Base-by-base conservation (phyloP, 2,113 vertebrate genomes). In the Bagarius yarrelli region DNA sequence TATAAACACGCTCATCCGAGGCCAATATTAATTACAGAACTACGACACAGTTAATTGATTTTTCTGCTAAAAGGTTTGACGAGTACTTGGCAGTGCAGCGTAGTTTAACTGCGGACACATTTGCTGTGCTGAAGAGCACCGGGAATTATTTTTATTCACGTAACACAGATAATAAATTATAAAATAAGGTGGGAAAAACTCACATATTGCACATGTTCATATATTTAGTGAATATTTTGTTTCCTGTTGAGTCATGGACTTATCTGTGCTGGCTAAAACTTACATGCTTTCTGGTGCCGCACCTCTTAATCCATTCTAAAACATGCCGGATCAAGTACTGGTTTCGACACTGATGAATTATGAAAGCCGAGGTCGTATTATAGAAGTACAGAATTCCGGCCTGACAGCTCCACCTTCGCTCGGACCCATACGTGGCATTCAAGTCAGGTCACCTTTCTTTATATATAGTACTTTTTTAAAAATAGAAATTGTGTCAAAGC, bases 1-100 rank as follows among this genome's bases (percentile, higher is more conserved):
- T 0, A 14, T 67, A 67, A 67, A 67, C 0, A 6, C 21, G 5
- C 11, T 40, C 23, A 67, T 40, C 40, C 5, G 11, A 40, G 21
- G 12, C 5, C 8, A 66, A 5, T 40, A 66, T 66, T 47, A 47
- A 47, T 69, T n/a, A 25, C 8, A 44, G 0, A 47, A 44, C 13
- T 44, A 69, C n/a, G 66, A 69, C 36, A 44, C 3, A 47, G 66
- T 69, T 69, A 44, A 69, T 47, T 69, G 23, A 69, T 69, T 25
- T 23, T 23, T 25, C 13, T 23, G 14, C 34, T 67, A 44, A 67
- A n/a, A 67, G 64, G 21, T 44, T 36, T 47, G 34, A 47, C 8
- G 66, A 69, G 66, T 47, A 23, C 66, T 69, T 25, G 13, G 13
- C 36, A 69, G 66, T 18, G n/a, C 40, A 44, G 23, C 34, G 23